Percentiles rank a stretch among this genome's conserved stretches.
Evolutionary conservation across 1,140 invertebrate genomes (phyloP).

Genomic region (Aethina tumida): DNA sequence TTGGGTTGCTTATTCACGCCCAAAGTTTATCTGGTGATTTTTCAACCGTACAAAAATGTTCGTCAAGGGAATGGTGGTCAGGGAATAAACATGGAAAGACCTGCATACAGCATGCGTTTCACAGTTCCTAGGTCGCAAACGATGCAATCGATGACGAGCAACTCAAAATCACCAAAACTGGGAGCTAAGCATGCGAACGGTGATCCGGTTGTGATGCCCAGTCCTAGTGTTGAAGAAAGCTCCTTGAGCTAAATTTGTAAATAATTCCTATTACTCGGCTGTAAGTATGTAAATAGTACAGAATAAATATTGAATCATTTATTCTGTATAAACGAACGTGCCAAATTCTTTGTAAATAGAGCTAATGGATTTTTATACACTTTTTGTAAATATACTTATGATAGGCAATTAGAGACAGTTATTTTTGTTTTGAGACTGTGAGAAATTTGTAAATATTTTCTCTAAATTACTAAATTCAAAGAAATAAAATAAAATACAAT

Average conservation of each 20-base stretch:
- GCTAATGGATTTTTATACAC: too few relatives aligned
- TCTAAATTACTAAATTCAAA: too few relatives aligned
- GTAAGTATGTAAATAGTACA: too few relatives aligned
- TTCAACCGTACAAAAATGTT: constrained; percentile 69
- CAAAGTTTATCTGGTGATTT: constrained; percentile 66
- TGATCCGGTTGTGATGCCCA: constrained; percentile 33
- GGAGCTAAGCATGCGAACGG: constrained; percentile 36
- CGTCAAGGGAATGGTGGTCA: constrained; percentile 43
- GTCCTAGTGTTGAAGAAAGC: constrained; percentile 38
- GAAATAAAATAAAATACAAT: too few relatives aligned
- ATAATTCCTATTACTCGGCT: too few relatives aligned
- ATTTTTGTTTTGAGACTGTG: too few relatives aligned
- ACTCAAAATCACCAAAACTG: constrained; percentile 31
- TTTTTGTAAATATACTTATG: too few relatives aligned
- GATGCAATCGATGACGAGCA: constrained; percentile 42
- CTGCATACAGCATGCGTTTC: constrained; percentile 39
- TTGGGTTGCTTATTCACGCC: constrained; percentile 68
- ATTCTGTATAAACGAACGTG: too few relatives aligned
- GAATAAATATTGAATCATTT: too few relatives aligned
- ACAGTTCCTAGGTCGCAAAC: constrained; percentile 37
- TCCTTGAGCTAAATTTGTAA: constrained; percentile 37
- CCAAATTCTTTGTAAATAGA: too few relatives aligned
- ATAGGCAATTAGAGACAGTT: too few relatives aligned
- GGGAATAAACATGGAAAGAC: constrained; percentile 27
- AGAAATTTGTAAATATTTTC: too few relatives aligned